These are phyloP conservation scores for Acropternis orthonyx DNA, from an alignment of 2,797 vertebrate genomes.

Conservation along the genomic window DNA sequence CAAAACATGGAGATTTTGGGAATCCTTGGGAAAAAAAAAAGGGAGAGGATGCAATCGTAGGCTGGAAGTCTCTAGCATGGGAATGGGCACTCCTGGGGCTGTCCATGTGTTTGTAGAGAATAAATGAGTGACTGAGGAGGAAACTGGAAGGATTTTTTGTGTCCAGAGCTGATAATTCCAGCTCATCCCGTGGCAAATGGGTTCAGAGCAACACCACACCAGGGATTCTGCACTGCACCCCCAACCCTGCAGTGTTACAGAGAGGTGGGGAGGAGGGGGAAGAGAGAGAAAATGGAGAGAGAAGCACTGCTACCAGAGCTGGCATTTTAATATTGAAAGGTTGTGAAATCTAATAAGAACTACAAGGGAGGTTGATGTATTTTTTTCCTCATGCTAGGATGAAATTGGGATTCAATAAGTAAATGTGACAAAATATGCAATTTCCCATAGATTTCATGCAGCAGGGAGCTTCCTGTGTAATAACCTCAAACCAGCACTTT, in stretches of 20 bases:
- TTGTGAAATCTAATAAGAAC: constrained; percentile 81
- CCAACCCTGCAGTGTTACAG: neutral
- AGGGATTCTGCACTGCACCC: neutral
- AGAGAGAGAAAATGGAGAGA: constrained; percentile 55
- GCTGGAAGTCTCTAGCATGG: neutral
- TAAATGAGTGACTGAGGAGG: neutral
- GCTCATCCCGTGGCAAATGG: neutral
- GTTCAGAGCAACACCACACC: neutral
- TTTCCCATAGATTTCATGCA: constrained; percentile 74
- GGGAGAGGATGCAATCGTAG: neutral
- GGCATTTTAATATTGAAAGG: constrained; percentile 81
- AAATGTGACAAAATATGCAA: constrained; percentile 82
- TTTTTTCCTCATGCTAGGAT: constrained; percentile 53
- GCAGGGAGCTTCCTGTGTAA: constrained; percentile 74
- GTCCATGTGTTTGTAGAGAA: neutral
- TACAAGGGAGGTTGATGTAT: constrained; percentile 70
- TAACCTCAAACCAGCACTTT: constrained; percentile 66
- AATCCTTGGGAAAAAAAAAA: neutral
- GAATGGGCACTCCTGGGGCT: neutral
- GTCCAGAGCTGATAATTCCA: neutral
- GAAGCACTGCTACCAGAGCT: constrained; percentile 62
- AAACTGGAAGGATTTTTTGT: neutral
- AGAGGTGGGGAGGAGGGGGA: neutral
- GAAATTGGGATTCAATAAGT: constrained; percentile 80
- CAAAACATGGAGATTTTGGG: neutral